Conservation (phyloP, 2,888 invertebrate species). For the Pseudolycoriella hygida region DNA sequence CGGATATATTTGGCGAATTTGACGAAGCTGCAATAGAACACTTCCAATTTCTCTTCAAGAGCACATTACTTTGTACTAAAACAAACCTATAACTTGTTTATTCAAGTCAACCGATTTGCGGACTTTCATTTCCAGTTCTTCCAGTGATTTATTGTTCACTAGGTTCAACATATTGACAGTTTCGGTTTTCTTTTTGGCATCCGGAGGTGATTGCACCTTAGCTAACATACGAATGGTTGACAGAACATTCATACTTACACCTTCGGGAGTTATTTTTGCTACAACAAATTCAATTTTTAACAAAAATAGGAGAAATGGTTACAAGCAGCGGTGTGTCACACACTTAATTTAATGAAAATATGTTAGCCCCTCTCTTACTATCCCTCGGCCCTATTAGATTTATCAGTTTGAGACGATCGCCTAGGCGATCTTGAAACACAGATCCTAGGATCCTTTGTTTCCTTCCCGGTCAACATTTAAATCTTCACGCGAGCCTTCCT, state of each 20-base stretch:
- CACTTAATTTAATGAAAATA: no score
- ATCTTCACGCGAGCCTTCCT: no score
- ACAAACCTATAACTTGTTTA: conserved; percentile 10
- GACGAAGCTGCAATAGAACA: background rate
- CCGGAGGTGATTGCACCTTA: conserved; percentile 16
- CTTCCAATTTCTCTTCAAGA: conserved; percentile 25
- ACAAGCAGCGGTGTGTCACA: no score
- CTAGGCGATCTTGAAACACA: no score
- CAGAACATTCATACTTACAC: conserved; percentile 25
- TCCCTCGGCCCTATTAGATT: no score
- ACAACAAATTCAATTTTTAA: background rate
- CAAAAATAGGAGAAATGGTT: background rate
- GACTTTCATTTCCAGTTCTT: background rate
- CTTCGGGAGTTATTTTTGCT: conserved; percentile 18
- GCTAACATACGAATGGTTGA: conserved; percentile 28
- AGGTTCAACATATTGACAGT: conserved; percentile 22
- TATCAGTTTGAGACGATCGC: no score
- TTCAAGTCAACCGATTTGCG: conserved; percentile 10
- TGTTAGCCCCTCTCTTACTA: no score
- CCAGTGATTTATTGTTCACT: conserved; percentile 21
- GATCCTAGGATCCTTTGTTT: no score
- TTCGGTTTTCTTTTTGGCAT: conserved; percentile 15
- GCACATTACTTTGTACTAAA: conserved; percentile 7
- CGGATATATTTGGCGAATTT: conserved; percentile 30
- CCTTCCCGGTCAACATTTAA: no score